Percentiles rank a stretch among this genome's conserved stretches.
Evolutionary conservation across 2,888 invertebrate genomes (phyloP).

Genomic region (Anagyrus pseudococci): DNA sequence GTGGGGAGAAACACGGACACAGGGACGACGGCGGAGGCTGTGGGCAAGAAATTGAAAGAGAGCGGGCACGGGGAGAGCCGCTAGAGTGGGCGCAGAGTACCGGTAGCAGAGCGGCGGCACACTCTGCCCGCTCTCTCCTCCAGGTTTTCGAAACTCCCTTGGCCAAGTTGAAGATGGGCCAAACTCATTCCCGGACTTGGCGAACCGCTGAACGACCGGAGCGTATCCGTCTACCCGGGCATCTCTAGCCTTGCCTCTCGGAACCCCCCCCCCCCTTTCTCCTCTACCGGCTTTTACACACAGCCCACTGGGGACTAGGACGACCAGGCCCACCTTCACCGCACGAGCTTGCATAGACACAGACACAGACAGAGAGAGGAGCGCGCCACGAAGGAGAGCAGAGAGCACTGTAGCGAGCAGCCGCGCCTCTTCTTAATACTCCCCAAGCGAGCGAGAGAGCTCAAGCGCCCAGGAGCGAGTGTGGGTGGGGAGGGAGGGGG

Average conservation of each 20-base stretch:
- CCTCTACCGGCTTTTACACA: too few species aligned
- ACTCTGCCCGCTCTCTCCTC: neutral
- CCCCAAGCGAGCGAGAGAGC: conserved; percentile 9
- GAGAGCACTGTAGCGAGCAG: neutral
- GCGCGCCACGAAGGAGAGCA: neutral
- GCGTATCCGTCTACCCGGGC: conserved; percentile 36
- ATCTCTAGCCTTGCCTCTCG: too few species aligned
- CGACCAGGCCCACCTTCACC: too few species aligned
- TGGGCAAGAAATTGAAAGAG: conserved; percentile 35
- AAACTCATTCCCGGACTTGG: conserved; percentile 55
- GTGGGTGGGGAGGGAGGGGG: neutral
- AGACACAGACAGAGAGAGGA: too few species aligned
- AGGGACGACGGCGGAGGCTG: too few species aligned
- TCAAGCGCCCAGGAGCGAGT: too few species aligned
- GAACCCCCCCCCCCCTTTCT: too few species aligned
- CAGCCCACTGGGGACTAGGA: too few species aligned
- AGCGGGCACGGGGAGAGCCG: conserved; percentile 4
- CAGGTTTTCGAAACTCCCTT: conserved; percentile 44
- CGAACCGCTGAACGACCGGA: conserved; percentile 47
- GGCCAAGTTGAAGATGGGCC: conserved; percentile 50
- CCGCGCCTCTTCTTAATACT: conserved; percentile 25
- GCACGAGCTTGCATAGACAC: too few species aligned
- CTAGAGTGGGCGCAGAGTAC: too few species aligned
- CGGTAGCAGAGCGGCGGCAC: neutral
- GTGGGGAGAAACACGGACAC: conserved; percentile 14